These are phyloP conservation scores for Aporrectodea caliginosa DNA, from an alignment of 1,140 invertebrate species.

Conservation along the genomic window DNA sequence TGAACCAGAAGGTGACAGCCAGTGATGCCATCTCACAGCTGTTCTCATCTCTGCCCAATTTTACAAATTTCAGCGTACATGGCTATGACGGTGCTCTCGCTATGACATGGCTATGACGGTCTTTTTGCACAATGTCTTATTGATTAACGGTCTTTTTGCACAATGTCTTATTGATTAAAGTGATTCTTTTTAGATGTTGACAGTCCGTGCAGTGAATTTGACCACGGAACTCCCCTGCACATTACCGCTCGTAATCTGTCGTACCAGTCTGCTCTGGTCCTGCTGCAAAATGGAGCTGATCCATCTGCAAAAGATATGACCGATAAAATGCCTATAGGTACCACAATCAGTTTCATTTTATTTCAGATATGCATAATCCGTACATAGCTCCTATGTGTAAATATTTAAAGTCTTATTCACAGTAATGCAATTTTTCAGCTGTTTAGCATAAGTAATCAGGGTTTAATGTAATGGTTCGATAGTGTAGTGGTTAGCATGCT, in stretches of 20 bases:
- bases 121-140: neutral
- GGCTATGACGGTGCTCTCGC: neutral
- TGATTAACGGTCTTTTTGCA: neutral
- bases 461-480: too few relatives aligned
- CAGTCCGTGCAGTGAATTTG: constrained; percentile 58
- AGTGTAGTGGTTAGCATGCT: too few relatives aligned
- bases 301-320: constrained; percentile 53
- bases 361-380: too few relatives aligned
- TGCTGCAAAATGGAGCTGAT: constrained; percentile 58
- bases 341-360: too few relatives aligned
- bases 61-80: too few relatives aligned
- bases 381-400: neutral
- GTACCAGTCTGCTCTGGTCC: constrained; percentile 56
- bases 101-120: too few relatives aligned
- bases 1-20: too few relatives aligned
- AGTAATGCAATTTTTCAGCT: constrained; percentile 6
- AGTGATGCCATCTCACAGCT: too few relatives aligned
- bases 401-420: neutral
- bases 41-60: too few relatives aligned
- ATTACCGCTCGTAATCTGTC: constrained; percentile 60
- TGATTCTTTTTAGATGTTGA: constrained; percentile 56
- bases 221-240: constrained; percentile 59
- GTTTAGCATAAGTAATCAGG: too few relatives aligned
- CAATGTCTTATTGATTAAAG: neutral
- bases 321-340: constrained; percentile 54